Evolutionary conservation across 2,113 vertebrate genomes (phyloP), one percentile per base, ranked within the genome.

Genomic region (Sinocyclocheilus grahami): DNA sequence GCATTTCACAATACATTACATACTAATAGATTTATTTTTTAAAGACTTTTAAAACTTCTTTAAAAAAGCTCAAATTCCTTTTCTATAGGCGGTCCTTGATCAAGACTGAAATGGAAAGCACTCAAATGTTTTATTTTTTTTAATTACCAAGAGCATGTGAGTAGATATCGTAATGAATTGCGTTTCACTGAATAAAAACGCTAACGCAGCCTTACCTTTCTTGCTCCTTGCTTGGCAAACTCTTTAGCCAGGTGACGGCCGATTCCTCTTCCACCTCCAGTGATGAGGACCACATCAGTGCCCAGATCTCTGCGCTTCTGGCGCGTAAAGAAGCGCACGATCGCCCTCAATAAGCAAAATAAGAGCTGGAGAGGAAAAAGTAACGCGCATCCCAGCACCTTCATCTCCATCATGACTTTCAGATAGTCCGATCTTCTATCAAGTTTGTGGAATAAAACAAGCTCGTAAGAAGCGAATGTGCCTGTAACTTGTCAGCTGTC

Each of bases 241-340:
- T 97, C 96, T 88, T 90, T 91, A 53, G 96, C 96, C 87, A 97
- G 93, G 86, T 96, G 94, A 42, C 96, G 95, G 8, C 96, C 96
- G 90, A 97, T 97, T 90, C 96, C 96, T 76, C 96, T 90, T 85
- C 96, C 96, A 42, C 96, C 96, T 48, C 96, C 96, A 71, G 96
- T 97, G 91, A 97, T 92, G 80, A 97, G 95, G 78, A 97, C 96
- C 77, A 84, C 94, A 74, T 97, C 96, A 83, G 92, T 92, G 53
- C 93, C 89, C 93, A 97, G 91, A 90, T 95, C 95, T 63, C 94
- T 94, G 62, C 92, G 93, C 87, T 85, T 91, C 92, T 92, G 89
- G 10, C 95, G 96, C 91, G 96, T 90, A 90, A 96, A 20, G 89
- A 92, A 20, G 79, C 92, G 92, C 87, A 93, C 87, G 5, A 92